Percentiles rank a stretch among this genome's conserved stretches.
Conservation (phyloP, 2,113 vertebrate species). For the Ardeotis arabs region DNA sequence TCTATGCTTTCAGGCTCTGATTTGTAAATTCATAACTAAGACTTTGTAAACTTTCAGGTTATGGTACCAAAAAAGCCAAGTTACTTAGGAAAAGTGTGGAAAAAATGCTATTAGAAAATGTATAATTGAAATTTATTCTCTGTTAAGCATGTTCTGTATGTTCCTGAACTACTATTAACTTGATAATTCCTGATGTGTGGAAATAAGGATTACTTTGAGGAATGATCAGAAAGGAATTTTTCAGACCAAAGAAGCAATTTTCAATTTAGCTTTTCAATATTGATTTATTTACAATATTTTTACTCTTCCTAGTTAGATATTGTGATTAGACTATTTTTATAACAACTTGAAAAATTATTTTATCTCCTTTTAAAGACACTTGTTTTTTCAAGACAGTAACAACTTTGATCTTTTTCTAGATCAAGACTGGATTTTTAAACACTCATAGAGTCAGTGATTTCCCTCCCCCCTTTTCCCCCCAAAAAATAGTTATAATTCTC, state of each 20-base stretch:
- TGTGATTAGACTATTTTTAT: neutral
- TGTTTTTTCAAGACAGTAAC: neutral
- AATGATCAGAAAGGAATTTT: neutral
- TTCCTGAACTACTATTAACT: neutral
- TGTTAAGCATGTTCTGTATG: neutral
- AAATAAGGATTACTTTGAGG: neutral
- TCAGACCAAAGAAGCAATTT: neutral
- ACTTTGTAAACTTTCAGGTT: neutral
- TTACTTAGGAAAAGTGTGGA: neutral
- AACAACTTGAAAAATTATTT: neutral
- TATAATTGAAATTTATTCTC: neutral
- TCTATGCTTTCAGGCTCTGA: neutral
- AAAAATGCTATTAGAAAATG: neutral
- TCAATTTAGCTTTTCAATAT: neutral
- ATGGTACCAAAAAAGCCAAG: neutral
- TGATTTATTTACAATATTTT: neutral
- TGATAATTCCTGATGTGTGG: neutral
- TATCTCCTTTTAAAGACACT: neutral
- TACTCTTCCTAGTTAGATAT: neutral
- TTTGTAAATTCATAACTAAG: neutral
- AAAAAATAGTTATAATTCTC: slow-evolving; percentile 6
- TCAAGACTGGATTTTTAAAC: neutral
- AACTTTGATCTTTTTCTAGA: neutral
- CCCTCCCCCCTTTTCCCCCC: neutral
- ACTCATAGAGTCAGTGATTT: neutral